Evolutionary conservation across 2,888 invertebrate genomes (phyloP).

Genomic region (Pycnomerus fuliginosus): DNA sequence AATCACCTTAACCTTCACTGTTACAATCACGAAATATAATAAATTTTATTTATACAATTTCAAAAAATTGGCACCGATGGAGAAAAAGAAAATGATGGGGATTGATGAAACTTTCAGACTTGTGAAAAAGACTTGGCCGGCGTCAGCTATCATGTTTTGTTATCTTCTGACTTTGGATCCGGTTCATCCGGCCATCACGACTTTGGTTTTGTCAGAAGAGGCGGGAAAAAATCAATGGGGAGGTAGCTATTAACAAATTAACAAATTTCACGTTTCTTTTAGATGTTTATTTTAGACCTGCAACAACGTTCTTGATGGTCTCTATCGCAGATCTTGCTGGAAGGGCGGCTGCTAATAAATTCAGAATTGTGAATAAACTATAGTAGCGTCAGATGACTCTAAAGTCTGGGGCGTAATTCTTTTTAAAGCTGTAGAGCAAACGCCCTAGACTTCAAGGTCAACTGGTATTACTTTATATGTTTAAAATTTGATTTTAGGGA

Average conservation of each 20-base stretch:
- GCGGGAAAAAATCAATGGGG: conserved; percentile 21
- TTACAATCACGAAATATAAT: conserved; percentile 4
- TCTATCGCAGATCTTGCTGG: conserved; percentile 16
- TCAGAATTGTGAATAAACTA: conserved; percentile 3
- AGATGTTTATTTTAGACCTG: conserved; percentile 26
- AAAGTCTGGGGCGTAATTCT: no score
- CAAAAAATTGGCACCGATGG: neutral
- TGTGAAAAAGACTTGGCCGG: conserved; percentile 25
- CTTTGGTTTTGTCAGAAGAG: conserved; percentile 30
- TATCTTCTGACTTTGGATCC: conserved; percentile 16
- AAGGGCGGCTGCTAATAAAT: conserved; percentile 11
- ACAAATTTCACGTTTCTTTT: neutral
- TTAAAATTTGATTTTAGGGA: conserved; percentile 6
- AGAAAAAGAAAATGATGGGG: conserved; percentile 9
- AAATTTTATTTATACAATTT: conserved; percentile 13
- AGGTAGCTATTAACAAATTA: conserved; percentile 26
- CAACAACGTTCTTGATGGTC: conserved; percentile 24
- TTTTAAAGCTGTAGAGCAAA: no score
- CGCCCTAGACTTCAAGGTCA: no score
- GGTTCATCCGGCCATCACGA: conserved; percentile 28
- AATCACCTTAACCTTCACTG: conserved; percentile 9
- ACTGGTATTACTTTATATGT: neutral
- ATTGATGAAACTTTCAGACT: conserved; percentile 7
- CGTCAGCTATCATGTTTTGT: conserved; percentile 16
- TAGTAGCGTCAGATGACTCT: no score